Evolutionary conservation across 2,888 invertebrate genomes (phyloP).

Genomic region (Calliphora vomitoria): DNA sequence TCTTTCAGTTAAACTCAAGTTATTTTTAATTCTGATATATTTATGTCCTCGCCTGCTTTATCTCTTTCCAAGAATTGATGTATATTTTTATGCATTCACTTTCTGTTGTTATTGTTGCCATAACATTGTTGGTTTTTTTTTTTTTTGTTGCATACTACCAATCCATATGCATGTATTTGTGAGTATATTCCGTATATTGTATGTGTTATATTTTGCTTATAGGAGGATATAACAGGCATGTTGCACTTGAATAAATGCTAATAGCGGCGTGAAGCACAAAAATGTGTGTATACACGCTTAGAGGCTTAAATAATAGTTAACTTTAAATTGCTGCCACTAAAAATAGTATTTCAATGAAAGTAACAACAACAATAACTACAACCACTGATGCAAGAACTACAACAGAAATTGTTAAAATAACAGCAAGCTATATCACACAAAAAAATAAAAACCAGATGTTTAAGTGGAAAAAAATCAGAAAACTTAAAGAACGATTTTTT

Average conservation of each 20-base stretch:
- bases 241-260: constrained; percentile 63
- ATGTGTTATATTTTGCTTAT: constrained; percentile 10
- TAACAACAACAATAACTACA: constrained; percentile 17
- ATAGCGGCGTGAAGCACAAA: constrained; percentile 45
- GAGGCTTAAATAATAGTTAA: constrained; percentile 57
- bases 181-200: background rate
- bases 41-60: background rate
- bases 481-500: no score
- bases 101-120: background rate
- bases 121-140: background rate
- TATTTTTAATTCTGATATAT: no score
- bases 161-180: background rate
- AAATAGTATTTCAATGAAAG: constrained; percentile 15
- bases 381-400: background rate
- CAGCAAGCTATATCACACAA: background rate
- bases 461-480: no score
- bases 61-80: background rate
- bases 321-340: constrained; percentile 42
- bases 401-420: constrained; percentile 17
- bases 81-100: background rate
- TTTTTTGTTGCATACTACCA: no score
- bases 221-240: constrained; percentile 28
- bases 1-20: no score
- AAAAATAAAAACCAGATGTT: background rate
- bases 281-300: constrained; percentile 37